phyloP scores from a whole-genome alignment of 1,140 invertebrate genomes.

The Homarus americanus region DNA sequence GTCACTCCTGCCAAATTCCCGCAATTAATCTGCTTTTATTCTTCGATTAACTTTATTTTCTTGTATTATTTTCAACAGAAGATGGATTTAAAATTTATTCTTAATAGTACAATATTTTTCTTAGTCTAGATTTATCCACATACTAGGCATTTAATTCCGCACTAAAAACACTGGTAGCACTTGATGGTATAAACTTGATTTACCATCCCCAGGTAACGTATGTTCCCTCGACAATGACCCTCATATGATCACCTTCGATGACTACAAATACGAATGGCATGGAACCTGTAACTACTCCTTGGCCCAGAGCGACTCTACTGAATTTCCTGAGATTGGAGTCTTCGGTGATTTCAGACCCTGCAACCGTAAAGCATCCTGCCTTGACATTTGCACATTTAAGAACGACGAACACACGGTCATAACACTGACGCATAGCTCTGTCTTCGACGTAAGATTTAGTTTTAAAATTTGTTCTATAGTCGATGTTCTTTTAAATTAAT shows the following conservation, averaged over 20 bases:
- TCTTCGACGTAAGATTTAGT: conserved; percentile 6
- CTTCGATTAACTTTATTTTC: too few relatives aligned
- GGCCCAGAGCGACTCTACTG: background rate
- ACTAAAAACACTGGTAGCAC: too few relatives aligned
- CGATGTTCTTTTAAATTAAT: too few relatives aligned
- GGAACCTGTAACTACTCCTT: conserved; percentile 20
- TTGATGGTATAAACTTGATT: too few relatives aligned
- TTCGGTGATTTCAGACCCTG: conserved; percentile 21
- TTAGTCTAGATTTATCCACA: too few relatives aligned
- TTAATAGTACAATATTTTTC: too few relatives aligned
- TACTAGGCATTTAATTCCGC: too few relatives aligned
- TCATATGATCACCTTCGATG: conserved; percentile 23
- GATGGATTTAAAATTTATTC: too few relatives aligned
- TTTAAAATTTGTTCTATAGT: too few relatives aligned
- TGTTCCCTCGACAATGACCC: conserved; percentile 27
- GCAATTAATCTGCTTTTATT: too few relatives aligned
- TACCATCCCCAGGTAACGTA: background rate
- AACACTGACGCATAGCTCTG: background rate
- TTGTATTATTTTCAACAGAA: too few relatives aligned
- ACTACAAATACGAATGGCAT: conserved; percentile 30
- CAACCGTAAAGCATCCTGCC: background rate
- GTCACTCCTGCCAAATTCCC: too few relatives aligned
- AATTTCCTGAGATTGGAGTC: background rate
- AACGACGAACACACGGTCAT: background rate
- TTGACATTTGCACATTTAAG: background rate